These are phyloP conservation scores for Macrobrachium nipponense DNA, from an alignment of 1,140 invertebrate genomes.

Conservation along the genomic window DNA sequence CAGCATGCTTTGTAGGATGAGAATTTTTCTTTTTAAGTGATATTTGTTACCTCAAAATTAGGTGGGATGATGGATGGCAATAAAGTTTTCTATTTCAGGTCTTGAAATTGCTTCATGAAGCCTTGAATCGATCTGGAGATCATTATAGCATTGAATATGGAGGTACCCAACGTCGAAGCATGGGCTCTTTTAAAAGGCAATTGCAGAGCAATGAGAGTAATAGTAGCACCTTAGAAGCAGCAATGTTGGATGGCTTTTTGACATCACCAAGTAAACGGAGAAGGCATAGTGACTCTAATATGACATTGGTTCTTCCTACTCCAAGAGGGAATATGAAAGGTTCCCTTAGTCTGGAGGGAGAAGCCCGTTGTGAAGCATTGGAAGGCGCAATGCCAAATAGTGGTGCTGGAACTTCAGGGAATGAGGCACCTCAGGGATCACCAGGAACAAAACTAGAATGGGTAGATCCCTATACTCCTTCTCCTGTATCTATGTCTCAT, in stretches of 20 bases:
- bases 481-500: constrained; percentile 33
- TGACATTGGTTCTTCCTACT: constrained; percentile 61
- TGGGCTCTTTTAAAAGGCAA: constrained; percentile 62
- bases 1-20: no score
- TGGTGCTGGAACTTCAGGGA: constrained; percentile 24
- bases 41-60: no score
- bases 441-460: constrained; percentile 50
- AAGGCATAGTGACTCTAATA: constrained; percentile 62
- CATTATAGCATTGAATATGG: constrained; percentile 64
- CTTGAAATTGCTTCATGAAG: constrained; percentile 60
- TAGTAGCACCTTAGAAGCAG: constrained; percentile 54
- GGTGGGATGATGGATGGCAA: not conserved
- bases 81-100: constrained; percentile 38
- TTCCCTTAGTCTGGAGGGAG: constrained; percentile 61
- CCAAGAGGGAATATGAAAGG: constrained; percentile 63
- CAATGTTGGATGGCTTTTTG: constrained; percentile 54
- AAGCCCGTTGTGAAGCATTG: constrained; percentile 49
- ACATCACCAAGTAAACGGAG: constrained; percentile 56
- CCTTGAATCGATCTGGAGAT: constrained; percentile 62
- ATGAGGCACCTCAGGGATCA: constrained; percentile 26
- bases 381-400: constrained; percentile 28
- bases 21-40: no score
- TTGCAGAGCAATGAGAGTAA: constrained; percentile 52
- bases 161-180: constrained; percentile 44
- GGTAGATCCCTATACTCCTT: constrained; percentile 55